A percentile compares a stretch with the other conserved stretches of the same genome.
Evolutionary conservation across 2,888 invertebrate genomes (phyloP).

Genomic region (Trilocha varians): DNA sequence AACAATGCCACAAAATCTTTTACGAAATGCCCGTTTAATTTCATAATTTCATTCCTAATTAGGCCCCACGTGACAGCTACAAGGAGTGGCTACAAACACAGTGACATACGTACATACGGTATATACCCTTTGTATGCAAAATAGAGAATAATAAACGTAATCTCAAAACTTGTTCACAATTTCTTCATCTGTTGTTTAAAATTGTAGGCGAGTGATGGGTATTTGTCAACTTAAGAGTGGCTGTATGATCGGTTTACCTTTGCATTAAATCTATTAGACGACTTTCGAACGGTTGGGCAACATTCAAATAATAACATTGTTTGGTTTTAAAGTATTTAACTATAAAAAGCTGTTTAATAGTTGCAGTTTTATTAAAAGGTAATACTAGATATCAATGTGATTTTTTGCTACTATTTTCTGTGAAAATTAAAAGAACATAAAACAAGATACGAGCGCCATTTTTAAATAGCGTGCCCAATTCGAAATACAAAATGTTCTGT

Average conservation of each 20-base stretch:
- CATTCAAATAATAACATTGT: no score
- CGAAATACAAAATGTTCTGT: no score
- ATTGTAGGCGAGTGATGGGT: conserved; percentile 27
- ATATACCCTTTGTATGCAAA: conserved; percentile 72
- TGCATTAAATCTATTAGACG: not conserved
- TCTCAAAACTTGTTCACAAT: conserved; percentile 67
- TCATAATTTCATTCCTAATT: conserved; percentile 57
- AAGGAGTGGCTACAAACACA: conserved; percentile 64
- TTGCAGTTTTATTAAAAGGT: no score
- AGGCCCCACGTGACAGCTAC: conserved; percentile 68
- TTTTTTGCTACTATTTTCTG: no score
- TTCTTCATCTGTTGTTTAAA: conserved; percentile 66
- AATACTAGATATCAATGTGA: no score
- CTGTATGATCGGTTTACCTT: not conserved
- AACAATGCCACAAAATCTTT: not conserved
- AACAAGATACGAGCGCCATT: no score
- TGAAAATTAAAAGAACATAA: no score
- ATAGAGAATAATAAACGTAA: conserved; percentile 72
- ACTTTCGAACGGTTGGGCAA: not conserved
- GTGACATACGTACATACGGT: conserved; percentile 63
- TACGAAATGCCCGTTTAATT: conserved; percentile 15
- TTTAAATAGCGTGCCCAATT: no score
- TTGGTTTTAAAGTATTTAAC: no score
- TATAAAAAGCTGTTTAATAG: no score
- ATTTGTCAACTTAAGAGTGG: conserved; percentile 22